Base-by-base conservation (phyloP, 2,113 vertebrate genomes). In the Lathamus discolor region DNA sequence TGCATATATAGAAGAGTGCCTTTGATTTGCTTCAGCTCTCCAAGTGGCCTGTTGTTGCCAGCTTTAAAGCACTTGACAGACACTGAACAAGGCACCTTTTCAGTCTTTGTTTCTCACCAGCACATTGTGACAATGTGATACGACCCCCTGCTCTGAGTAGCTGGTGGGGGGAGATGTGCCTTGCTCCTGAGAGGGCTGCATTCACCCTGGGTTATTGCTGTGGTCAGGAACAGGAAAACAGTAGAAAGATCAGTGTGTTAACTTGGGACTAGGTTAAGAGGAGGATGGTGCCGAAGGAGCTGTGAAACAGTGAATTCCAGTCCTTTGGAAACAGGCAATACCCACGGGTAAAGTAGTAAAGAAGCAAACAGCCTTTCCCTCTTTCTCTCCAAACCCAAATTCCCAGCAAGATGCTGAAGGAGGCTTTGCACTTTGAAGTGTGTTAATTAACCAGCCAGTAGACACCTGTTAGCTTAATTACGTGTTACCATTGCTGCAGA, bases 401-500 rank as follows among this genome's bases (percentile, higher is more conserved):
- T 85, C 55, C 62, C 81, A 69, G 67, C 24, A 61, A 83, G 63
- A 73, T 2, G 5, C 20, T 1, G 6, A 33, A 28, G 49, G 82
- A 83, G 44, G 49, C 77, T 83, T 92, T 87, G 86, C 24, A 31
- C 72, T 63, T 52, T 52, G 15, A 88, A 81, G 62, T 54, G 69
- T 68, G 43, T 37, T 90, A 96, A 88, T 93, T 91, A 88, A 84
- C 51, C n/a, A 83, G 54, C 59, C 28, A 29, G 44, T 31, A 82
- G 83, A 81, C 54, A 88, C 90, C 83, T 78, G 74, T 77, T 95
- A 66, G 80, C 75, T 62, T 83, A 83, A 86, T 94, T 83, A 90
- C 79, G 77, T 90, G 51, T 22, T 94, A 51, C 51, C 29, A 7
- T 83, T 95, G 70, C 76, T 75, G 31, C 31, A 78, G 49, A 77